Evolutionary conservation across 2,113 vertebrate species (phyloP).

Genomic region (Saccopteryx bilineata): DNA sequence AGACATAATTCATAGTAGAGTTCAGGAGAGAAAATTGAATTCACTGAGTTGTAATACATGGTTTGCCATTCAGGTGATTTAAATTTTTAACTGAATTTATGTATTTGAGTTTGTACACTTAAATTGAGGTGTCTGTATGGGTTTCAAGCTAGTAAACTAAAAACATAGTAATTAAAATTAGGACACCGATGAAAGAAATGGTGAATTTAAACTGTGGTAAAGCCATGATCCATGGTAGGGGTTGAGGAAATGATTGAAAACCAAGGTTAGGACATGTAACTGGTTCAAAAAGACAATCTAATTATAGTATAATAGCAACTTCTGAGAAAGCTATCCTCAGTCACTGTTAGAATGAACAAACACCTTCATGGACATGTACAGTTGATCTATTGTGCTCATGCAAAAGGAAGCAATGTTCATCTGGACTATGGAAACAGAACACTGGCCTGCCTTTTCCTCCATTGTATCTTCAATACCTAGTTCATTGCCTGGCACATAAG

Average conservation of each 20-base stretch:
- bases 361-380: neutral
- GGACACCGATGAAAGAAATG: neutral
- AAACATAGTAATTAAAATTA: constrained; percentile 18
- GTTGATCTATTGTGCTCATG: neutral
- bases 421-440: neutral
- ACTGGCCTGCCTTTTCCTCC: neutral
- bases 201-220: neutral
- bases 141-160: neutral
- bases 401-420: too few species aligned
- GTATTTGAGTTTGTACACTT: neutral
- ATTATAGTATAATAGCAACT: neutral
- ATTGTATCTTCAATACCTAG: neutral
- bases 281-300: neutral
- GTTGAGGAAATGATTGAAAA: neutral
- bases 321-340: neutral
- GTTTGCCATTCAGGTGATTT: neutral
- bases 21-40: neutral
- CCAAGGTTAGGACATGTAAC: neutral
- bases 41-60: neutral
- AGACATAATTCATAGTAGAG: neutral
- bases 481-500: neutral
- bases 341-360: neutral
- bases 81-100: constrained; percentile 6
- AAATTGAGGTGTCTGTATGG: neutral
- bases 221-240: neutral